Evolutionary conservation across 1,140 invertebrate genomes (phyloP), one percentile per base, ranked within the genome.

Genomic region (Drosophila serrata): DNA sequence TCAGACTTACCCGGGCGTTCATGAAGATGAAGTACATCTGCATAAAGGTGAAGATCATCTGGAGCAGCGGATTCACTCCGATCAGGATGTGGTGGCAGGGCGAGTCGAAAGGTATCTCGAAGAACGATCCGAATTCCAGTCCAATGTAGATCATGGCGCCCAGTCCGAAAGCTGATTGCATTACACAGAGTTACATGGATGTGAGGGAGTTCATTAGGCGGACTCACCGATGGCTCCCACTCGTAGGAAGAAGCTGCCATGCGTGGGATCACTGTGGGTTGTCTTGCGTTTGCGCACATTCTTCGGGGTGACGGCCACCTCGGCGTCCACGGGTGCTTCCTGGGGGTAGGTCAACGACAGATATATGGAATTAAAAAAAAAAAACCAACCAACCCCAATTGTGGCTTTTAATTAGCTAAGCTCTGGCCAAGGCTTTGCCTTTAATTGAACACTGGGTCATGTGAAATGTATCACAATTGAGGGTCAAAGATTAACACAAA

Each of bases 1-100:
- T 2, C 12, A 29, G 55, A 94, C 95, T 95, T 95, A 99, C 98
- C 94, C 98, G 95, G 55, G 98, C 98, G 94, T 99, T 99, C 95
- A 99, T 98, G 94, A 99, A 99, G 91, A 99, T 98, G 92, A 99
- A 99, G 91, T 99, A 99, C 97, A 99, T 99, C 93, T 99, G 98
- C 95, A 98, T 98, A 91, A 99, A 99, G 13, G 98, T 99, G 94
- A 99, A 99, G 35, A 98, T 95, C 95, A 99, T 98, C 90, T 99
- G 98, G 9, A 99, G 94, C 72, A 99, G 94, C 31, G 98, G 97
- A 93, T 98, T 98, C n/a, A 99, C 95, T 24, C 97, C 97, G 75
- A 96, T 95, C 46, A 98, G 94, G 58, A 98, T 97, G 86, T 97
- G 96, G 93, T 98, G 98, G 90, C 97, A 99, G 2, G 96, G 96